Evolutionary conservation across 1,140 invertebrate species (phyloP).

Genomic region (Mylabris phalerata): DNA sequence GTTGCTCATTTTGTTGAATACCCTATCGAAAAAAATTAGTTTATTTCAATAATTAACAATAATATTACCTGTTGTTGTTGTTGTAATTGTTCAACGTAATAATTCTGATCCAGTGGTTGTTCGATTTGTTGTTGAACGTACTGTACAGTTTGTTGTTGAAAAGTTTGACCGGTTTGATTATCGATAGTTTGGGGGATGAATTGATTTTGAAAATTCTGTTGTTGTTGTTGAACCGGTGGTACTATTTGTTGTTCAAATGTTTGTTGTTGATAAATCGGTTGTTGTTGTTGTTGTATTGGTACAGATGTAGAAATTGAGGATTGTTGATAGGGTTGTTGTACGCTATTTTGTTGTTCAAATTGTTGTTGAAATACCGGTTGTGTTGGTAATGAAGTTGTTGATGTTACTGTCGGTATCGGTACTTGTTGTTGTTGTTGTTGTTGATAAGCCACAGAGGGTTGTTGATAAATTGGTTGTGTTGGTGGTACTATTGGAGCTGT

Average conservation of each 20-base stretch:
- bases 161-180: constrained; percentile 1
- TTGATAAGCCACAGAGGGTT: constrained; percentile 7
- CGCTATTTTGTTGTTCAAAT: not conserved
- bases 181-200: constrained; percentile 7
- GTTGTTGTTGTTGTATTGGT: constrained; percentile 42
- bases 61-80: constrained; percentile 1
- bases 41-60: not conserved
- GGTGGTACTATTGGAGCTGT: not conserved
- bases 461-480: constrained; percentile 15
- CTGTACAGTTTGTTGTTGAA: constrained; percentile 1
- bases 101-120: not conserved
- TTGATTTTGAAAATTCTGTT: constrained; percentile 2
- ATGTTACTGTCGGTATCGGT: constrained; percentile 8
- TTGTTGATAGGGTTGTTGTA: constrained; percentile 25
- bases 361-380: constrained; percentile 8
- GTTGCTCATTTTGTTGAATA: not conserved
- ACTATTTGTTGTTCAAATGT: constrained; percentile 1
- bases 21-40: too few species aligned
- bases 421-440: constrained; percentile 6
- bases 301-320: constrained; percentile 15
- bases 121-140: constrained; percentile 17
- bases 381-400: constrained; percentile 2
- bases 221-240: constrained; percentile 9
- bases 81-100: not conserved
- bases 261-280: constrained; percentile 28